Base-by-base conservation (phyloP, 2,113 vertebrate genomes). In the Epinephelus lanceolatus region DNA sequence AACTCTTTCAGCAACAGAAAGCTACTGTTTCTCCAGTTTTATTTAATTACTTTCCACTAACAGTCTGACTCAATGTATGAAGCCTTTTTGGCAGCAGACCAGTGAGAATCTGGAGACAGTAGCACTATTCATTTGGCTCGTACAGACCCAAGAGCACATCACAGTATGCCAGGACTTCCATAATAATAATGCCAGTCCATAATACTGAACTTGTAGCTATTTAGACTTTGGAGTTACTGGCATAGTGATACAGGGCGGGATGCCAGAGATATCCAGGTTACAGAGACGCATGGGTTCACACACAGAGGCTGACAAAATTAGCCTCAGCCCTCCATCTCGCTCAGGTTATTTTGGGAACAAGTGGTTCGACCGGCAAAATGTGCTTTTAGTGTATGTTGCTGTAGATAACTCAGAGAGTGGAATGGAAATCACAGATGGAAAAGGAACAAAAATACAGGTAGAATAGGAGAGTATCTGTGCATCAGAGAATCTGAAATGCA, bases 201-300 rank as follows among this genome's bases (percentile, higher is more conserved):
- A 89, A 80, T 67, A 55, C 73, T 55, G 83, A 74, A 76, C 90
- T 81, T 91, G 91, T 90, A 90, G 91, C 13, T 91, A 92, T 86
- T 81, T 68, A 79, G 80, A 73, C 71, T 69, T 6, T n/a, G 6
- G 78, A 83, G 88, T 90, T 75, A n/a, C 59, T 90, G 62, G 71
- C 88, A 94, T 94, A 93, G 93, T 93, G 93, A 87, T 86, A 76
- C 17, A 17, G 27, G 70, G 66, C 45, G 42, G 47, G 59, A 56
- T 81, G 90, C 86, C 93, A 91, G 69, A 86, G 59, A 81, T 81
- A 84, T 91, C 73, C 76, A 89, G 88, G 83, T 90, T 93, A 79
- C 70, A 89, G 40, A 89, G 81, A 89, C 73, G 59, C 75, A 66
- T 71, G 82, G 42, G 82, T 88, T 86, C 82, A 90, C 86, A 90